phyloP scores from a whole-genome alignment of 2,888 invertebrate genomes.

The Microctonus aethiopoides region DNA sequence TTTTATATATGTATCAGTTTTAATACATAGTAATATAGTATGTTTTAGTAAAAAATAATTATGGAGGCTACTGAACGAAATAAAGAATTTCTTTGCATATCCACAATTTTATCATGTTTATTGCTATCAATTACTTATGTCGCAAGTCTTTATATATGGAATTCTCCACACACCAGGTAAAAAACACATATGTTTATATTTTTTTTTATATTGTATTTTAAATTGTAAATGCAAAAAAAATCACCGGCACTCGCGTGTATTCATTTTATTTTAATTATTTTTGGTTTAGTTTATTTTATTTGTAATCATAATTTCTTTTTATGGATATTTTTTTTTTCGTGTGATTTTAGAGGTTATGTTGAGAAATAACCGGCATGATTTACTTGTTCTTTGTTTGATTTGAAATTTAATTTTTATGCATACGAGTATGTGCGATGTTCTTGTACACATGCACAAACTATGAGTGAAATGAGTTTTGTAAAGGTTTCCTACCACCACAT shows the following conservation, averaged over 20 bases:
- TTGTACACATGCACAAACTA: background rate
- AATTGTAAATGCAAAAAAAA: background rate
- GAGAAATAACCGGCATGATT: background rate
- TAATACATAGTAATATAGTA: too few relatives aligned
- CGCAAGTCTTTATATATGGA: constrained; percentile 90
- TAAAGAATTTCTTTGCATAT: constrained; percentile 67
- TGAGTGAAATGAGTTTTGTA: background rate
- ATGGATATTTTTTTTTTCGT: background rate
- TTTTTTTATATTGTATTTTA: background rate
- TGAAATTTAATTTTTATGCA: background rate
- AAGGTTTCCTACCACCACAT: background rate
- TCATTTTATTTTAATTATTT: background rate
- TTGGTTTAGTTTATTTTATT: background rate
- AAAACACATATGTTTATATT: too few relatives aligned
- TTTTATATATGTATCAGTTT: too few relatives aligned
- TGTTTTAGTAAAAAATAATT: too few relatives aligned
- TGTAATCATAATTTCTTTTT: background rate
- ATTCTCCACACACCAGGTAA: constrained; percentile 80
- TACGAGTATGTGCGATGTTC: background rate
- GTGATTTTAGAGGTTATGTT: background rate
- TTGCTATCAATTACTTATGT: constrained; percentile 84
- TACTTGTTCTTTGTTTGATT: background rate
- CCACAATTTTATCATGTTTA: constrained; percentile 80
- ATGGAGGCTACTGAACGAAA: constrained; percentile 58
- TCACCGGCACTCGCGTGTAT: background rate